Evolutionary conservation across 2,113 vertebrate species (phyloP).

Genomic region (Antennarius striatus): DNA sequence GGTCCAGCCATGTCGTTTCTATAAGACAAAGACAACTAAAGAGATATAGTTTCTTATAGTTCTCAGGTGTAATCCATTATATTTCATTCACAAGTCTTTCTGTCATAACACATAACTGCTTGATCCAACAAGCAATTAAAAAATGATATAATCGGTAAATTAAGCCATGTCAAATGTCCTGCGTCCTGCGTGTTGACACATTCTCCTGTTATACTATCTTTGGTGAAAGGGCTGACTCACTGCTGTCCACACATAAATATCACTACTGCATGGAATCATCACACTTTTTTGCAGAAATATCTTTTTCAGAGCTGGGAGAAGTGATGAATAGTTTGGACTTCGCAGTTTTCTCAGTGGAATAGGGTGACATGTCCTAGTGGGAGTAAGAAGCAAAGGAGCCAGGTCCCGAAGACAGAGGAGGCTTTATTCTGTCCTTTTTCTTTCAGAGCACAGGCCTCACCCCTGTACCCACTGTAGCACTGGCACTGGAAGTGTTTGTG

Average conservation of each 20-base stretch:
- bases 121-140: conserved; percentile 4
- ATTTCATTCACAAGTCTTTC: conserved; percentile 15
- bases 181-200: too few species aligned
- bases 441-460: conserved; percentile 70
- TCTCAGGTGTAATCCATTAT: conserved; percentile 1
- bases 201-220: not conserved
- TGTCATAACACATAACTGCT: not conserved
- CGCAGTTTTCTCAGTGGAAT: conserved; percentile 62
- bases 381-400: conserved; percentile 66
- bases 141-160: not conserved
- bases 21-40: conserved; percentile 5
- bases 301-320: conserved; percentile 24
- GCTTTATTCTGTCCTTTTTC: conserved; percentile 60
- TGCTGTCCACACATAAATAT: conserved; percentile 1
- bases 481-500: conserved; percentile 84
- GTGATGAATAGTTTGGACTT: conserved; percentile 23
- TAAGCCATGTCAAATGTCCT: too few species aligned
- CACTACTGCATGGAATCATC: not conserved
- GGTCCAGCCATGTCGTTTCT: conserved; percentile 48
- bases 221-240: not conserved
- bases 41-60: conserved; percentile 4
- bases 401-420: conserved; percentile 52
- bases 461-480: conserved; percentile 87
- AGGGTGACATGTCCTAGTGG: conserved; percentile 68
- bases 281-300: not conserved